Percentiles rank a stretch among this genome's conserved stretches.
Evolutionary conservation across 1,140 invertebrate species (phyloP).

Genomic region (Diprion similis): DNA sequence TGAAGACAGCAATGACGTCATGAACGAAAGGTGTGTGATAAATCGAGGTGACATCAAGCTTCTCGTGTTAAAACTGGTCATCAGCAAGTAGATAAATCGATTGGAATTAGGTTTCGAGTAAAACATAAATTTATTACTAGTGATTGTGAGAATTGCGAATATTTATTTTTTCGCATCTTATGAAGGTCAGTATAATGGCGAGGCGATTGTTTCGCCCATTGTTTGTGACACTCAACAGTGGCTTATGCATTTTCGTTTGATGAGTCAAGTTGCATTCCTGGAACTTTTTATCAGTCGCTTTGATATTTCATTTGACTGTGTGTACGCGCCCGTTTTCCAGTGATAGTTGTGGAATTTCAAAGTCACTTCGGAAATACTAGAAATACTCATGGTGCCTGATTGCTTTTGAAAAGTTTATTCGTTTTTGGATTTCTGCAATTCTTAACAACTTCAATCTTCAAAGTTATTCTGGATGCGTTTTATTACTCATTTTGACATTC

Average conservation of each 20-base stretch:
- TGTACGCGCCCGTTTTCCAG: too few relatives aligned
- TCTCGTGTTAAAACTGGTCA: neutral
- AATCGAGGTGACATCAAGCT: constrained; percentile 18
- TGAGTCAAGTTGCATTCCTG: neutral
- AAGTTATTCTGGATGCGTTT: too few relatives aligned
- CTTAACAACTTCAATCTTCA: too few relatives aligned
- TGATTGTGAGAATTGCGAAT: neutral
- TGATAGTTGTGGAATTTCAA: too few relatives aligned
- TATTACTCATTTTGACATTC: too few relatives aligned
- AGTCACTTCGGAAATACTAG: too few relatives aligned
- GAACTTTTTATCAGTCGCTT: neutral
- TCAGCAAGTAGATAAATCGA: neutral
- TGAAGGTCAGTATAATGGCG: neutral
- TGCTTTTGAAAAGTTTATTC: too few relatives aligned
- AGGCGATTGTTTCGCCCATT: neutral
- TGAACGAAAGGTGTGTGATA: constrained; percentile 30
- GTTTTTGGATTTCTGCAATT: too few relatives aligned
- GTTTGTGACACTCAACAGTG: neutral
- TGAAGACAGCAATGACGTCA: constrained; percentile 35
- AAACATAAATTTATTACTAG: neutral
- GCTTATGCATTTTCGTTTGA: neutral
- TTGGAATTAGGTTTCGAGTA: constrained; percentile 13
- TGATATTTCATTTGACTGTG: too few relatives aligned
- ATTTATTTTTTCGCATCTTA: neutral
- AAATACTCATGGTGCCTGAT: too few relatives aligned